Evolutionary conservation across 1,140 invertebrate genomes (phyloP), one percentile per base, ranked within the genome.

Genomic region (Cydia pomonella): DNA sequence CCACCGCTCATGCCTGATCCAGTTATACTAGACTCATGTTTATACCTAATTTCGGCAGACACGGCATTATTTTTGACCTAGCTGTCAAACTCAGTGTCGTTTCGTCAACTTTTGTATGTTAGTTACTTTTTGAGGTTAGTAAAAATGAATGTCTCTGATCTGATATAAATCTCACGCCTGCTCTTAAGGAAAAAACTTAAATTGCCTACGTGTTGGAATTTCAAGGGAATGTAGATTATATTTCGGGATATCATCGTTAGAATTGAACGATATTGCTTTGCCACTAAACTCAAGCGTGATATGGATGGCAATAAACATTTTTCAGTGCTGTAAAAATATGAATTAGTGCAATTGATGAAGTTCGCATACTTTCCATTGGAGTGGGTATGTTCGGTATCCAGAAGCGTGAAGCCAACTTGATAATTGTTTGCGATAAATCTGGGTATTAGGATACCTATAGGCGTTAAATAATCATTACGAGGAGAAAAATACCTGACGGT

Each of bases 241-340:
- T 59, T 12, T 59, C 2, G 53, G 53, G 18, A 23, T 12, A 59
- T 21, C 53, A 23, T 59, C 53, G 53, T 59, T 12, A 59, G 21
- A 59, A 59, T 59, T 6, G 16, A 23, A 59, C 21, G 53, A 23
- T 59, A 59, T 59, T 23, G 53, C n/a, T 59, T 23, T 59, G 53
- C 53, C 53, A 59, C 53, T 59, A 59, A 59, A 59, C 53, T 59
- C 18, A n/a, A 59, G 21, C 53, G 21, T 59, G 53, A 18, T 59
- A 59, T 23, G 53, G 53, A 23, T 23, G 21, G 18, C 9, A 59
- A 59, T 23, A 23, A 59, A 59, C 53, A 59, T 59, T 59, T 59
- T 5, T 9, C 53, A 21, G 21, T 18, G 53, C 18, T 23, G 21
- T 21, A 18, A 59, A 21, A 23, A 59, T 59, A 59, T 59, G 21